Conservation (phyloP, 2,113 vertebrate species). For the Elanus axillaris region DNA sequence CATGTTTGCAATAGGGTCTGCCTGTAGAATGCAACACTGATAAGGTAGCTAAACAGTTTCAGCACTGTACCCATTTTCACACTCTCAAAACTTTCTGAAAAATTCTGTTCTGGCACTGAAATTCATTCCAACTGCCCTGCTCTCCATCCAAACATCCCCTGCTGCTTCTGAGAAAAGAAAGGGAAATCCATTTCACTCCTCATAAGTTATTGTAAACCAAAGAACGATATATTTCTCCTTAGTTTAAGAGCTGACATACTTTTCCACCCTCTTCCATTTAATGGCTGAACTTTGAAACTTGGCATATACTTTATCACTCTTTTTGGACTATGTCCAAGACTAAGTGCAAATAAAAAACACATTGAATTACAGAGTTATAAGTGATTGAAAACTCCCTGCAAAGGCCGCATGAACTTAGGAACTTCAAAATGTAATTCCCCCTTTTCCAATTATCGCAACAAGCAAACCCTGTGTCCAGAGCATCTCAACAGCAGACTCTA, state of each 20-base stretch:
- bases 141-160: neutral
- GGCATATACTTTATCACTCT: neutral
- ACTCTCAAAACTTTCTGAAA: neutral
- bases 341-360: neutral
- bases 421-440: neutral
- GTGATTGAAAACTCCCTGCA: neutral
- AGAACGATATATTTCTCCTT: constrained; percentile 15
- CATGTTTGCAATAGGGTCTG: neutral
- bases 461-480: neutral
- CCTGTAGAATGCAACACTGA: neutral
- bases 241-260: constrained; percentile 13
- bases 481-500: neutral
- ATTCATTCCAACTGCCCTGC: neutral
- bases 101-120: neutral
- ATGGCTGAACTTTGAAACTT: constrained; percentile 24
- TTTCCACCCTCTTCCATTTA: constrained; percentile 9
- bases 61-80: neutral
- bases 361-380: constrained; percentile 5
- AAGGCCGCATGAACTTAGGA: neutral
- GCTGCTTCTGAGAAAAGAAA: neutral
- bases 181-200: constrained; percentile 14
- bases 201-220: neutral
- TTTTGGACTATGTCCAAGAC: constrained; percentile 8
- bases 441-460: neutral
- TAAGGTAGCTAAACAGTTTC: neutral